Base-by-base conservation (phyloP, 2,113 vertebrate genomes). In the Gopherus evgoodei region DNA sequence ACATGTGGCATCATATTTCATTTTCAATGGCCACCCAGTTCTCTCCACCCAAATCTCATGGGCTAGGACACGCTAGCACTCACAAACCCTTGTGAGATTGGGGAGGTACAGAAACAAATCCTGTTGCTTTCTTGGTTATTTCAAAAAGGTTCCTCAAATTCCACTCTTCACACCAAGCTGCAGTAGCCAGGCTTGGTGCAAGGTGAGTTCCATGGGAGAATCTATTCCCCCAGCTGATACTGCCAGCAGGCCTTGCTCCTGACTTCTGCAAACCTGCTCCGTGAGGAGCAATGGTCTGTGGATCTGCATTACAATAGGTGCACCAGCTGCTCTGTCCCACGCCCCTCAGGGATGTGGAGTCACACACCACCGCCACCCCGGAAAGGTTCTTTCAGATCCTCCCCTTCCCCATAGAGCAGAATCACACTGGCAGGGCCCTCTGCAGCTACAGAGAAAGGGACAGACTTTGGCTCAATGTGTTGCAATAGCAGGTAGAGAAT, bases 241-340 rank as follows among this genome's bases (percentile, higher is more conserved):
- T 49, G 2, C 7, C 19, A 38, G 42, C 11, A 29, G 24, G n/a
- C 12, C 53, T 0, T 0, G 22, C 27, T 72, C n/a, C 13, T 16
- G 29, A 57, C 14, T 49, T 13, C 54, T 50, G 65, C 21, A 42
- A 24, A 16, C 35, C 88, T 1, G 0, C 19, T n/a, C n/a, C 3
- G 1, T 22, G 86, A 81, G 44, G 16, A 69, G 62, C 17, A 31
- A 22, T 19, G 12, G 8, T 35, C 8, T 8, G 17, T 10, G 47
- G 5, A 59, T 69, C 62, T 21, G 35, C 35, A 4, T 35, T 65
- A 29, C 29, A 65, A 35, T 65, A 5, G 31, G 12, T 14, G 62
- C 14, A 35, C 31, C 62, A 35, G 16, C 35, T 14, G 17, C 62
- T 69, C 62, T 69, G 31, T n/a, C 29, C 9, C 19, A 22, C 2